Conservation (phyloP, 2,888 invertebrate species). For the Volucella inanis region DNA sequence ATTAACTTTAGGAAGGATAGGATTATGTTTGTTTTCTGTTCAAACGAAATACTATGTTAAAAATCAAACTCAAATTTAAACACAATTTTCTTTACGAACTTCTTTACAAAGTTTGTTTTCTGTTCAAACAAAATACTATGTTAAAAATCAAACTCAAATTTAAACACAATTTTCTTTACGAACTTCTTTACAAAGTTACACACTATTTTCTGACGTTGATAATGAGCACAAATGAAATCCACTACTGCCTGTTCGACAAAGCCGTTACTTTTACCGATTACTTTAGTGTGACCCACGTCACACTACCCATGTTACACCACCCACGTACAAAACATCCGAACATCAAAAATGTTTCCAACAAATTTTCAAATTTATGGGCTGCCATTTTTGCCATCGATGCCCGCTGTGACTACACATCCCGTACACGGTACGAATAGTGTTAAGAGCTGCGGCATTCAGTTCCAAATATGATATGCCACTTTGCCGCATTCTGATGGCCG, state of each 20-base stretch:
- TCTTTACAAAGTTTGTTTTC: constrained; percentile 32
- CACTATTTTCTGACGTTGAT: constrained; percentile 26
- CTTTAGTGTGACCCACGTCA: too few relatives aligned
- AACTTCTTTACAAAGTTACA: constrained; percentile 40
- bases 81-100: constrained; percentile 41
- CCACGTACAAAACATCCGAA: constrained; percentile 37
- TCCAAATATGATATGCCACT: constrained; percentile 43
- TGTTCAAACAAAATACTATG: too few relatives aligned
- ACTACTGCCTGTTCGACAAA: constrained; percentile 18
- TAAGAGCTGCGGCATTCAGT: constrained; percentile 35
- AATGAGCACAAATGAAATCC: constrained; percentile 27
- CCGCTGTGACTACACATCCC: constrained; percentile 49
- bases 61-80: constrained; percentile 56
- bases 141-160: constrained; percentile 54
- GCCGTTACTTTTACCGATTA: too few relatives aligned
- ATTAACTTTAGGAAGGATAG: too few relatives aligned
- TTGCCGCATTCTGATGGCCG: constrained; percentile 81
- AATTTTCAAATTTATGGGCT: constrained; percentile 62
- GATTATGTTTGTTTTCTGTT: too few relatives aligned
- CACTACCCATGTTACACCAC: too few relatives aligned
- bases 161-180: constrained; percentile 47
- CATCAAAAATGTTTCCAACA: constrained; percentile 56
- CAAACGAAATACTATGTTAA: too few relatives aligned
- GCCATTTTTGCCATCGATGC: constrained; percentile 65
- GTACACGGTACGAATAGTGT: neutral